Base-by-base conservation (phyloP, 2,113 vertebrate genomes). In the Bambusicola thoracicus region DNA sequence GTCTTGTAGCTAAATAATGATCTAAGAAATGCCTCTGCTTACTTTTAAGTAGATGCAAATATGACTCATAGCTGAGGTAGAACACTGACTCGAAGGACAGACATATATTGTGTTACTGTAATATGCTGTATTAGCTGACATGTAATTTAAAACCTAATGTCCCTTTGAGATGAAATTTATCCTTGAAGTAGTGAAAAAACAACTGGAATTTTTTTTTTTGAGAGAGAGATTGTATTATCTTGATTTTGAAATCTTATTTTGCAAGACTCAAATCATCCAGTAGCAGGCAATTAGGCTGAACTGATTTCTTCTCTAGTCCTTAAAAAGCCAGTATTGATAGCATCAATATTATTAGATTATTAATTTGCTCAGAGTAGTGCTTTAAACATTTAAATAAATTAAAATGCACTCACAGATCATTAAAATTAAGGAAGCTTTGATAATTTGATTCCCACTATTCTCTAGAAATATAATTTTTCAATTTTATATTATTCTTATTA, bases 21-120 rank as follows among this genome's bases (percentile, higher is more conserved):
- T 49, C n/a, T 87, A 81, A 90, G 38, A 92, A 83, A 81, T 83
- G 86, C 43, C 61, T 66, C 13, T 76, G 49, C 65, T 77, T 83
- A 16, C n/a, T 94, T 62, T 68, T 80, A 89, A 80, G 25, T 30
- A 85, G 34, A 86, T 94, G 94, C 90, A 84, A 87, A 65, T 61
- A 79, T 85, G 91, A 79, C 53, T 95, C 92, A 94, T 29, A n/a
- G 68, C 25, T 96, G 72, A 93, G 27, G 34, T 38, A 9, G 75
- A 93, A 93, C 93, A 49, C 93, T 94, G 93, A 25, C 86, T 96
- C 43, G 89, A 94, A 95, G 85, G 76, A 79, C 91, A 94, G 89
- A 58, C 48, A 41, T 77, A 76, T 55, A 84, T 65, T 92, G 58
- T 73, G 34, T 85, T 94, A n/a, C 34, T 43, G 34, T 74, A 92